Evolutionary conservation across 1,140 invertebrate genomes (phyloP), one percentile per base, ranked within the genome.

Genomic region (Ips nitidus): DNA sequence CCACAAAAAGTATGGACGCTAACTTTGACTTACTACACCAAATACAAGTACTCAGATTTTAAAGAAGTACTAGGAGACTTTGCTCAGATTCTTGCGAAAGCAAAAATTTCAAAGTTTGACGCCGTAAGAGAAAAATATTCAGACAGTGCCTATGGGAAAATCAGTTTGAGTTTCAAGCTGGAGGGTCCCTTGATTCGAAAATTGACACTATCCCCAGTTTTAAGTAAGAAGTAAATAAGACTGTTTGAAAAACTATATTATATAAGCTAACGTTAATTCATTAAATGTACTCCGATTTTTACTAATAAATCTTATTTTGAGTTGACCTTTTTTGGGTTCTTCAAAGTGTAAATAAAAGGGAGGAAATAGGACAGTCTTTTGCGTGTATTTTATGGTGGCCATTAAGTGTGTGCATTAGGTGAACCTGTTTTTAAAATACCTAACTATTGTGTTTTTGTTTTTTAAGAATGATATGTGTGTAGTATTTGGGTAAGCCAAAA

Each of bases 161-260:
- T 86, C n/a, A 86, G 84, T 77, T 59, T 81, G 8, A 80, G 83
- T 61, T 74, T 81, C 7, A 84, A 84, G 72, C 71, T 86, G 4
- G 80, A 80, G 52, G 81, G 82, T 8, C 73, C 77, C 2, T 74
- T 75, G 41, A 76, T 85, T 22, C 40, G 75, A 39, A 72, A 77
- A 4, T 67, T 84, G 56, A 80, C 80, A 36, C 71, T 74, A 38
- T 42, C 45, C 38, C 68, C 60, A 5, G 57, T 62, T 52, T 8
- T 55, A n/a, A 64, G 50, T 53, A 59, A 59, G 8, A 6, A 22
- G 8, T 55, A 8, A 42, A 40, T 56, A 56, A 56, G 53, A 56
- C 53, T 37, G 22, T 50, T 50, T 50, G 47, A 22, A 22, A 22
- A 22, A 22, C 22, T 6, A n/a, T n/a, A 4, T 6, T 6, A 47